These are phyloP conservation scores for Clarias platycephalus DNA, from an alignment of 2,797 vertebrate species.

Conservation along the genomic window DNA sequence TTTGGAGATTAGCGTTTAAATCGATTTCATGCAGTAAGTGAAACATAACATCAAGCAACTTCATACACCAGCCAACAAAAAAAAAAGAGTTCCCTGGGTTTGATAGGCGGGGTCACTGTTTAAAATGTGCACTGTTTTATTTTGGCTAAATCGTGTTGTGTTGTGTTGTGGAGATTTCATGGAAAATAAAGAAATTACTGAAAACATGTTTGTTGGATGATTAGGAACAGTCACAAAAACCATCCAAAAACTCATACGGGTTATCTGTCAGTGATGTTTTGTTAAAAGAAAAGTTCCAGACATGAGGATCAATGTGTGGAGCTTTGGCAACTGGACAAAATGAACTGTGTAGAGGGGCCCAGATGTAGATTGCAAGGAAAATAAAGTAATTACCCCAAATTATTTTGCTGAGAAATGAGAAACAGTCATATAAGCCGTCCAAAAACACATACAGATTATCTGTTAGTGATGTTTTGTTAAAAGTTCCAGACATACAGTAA, in stretches of 20 bases:
- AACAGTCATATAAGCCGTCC: background rate
- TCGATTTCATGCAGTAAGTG: background rate
- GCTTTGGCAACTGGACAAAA: no score
- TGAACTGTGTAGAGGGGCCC: no score
- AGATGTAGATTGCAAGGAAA: background rate
- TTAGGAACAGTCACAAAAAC: background rate
- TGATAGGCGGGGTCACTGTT: background rate
- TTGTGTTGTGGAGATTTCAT: background rate
- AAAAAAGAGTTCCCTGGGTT: background rate
- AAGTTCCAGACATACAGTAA: background rate
- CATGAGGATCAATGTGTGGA: no score
- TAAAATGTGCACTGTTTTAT: background rate
- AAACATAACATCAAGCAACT: no score
- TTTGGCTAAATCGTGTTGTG: background rate
- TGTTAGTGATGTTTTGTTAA: slow-evolving; percentile 3
- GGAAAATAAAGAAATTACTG: background rate
- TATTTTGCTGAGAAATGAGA: background rate
- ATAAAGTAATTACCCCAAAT: background rate
- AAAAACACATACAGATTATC: slow-evolving; percentile 3
- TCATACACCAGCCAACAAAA: no score
- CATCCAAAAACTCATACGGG: background rate
- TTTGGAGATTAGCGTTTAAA: background rate
- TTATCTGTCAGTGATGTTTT: slow-evolving; percentile 8
- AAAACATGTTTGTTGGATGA: background rate
- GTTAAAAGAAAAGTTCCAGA: slow-evolving; percentile 7